Evolutionary conservation across 2,888 invertebrate species (phyloP).

Genomic region (Laspeyria flexula): DNA sequence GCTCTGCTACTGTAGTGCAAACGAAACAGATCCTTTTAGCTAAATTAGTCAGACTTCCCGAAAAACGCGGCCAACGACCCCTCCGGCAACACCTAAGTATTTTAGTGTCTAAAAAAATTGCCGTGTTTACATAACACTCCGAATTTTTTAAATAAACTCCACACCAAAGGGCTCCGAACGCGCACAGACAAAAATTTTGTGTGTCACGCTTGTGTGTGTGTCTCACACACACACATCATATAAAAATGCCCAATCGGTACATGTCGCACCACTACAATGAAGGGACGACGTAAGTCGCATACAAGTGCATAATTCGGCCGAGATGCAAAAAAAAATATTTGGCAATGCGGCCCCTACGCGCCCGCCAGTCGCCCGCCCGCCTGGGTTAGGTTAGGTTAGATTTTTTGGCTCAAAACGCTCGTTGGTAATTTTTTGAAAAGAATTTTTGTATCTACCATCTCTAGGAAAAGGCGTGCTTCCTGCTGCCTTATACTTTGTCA

Average conservation of each 20-base stretch:
- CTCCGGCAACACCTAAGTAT: slow-evolving; percentile 80
- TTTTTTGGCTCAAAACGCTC: slow-evolving; percentile 86
- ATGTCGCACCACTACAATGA: slow-evolving; percentile 85
- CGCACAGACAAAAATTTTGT: slow-evolving; percentile 78
- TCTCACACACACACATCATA: slow-evolving; percentile 71
- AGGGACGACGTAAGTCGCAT: slow-evolving; percentile 86
- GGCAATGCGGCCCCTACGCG: slow-evolving; percentile 86
- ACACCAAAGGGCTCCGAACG: slow-evolving; percentile 73
- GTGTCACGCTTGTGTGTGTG: slow-evolving; percentile 70
- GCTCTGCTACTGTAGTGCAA: slow-evolving; percentile 57
- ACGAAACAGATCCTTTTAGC: slow-evolving; percentile 71
- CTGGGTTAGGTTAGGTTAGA: slow-evolving; percentile 86
- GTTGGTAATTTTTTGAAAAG: slow-evolving; percentile 80
- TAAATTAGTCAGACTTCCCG: slow-evolving; percentile 84
- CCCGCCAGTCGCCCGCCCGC: slow-evolving; percentile 85
- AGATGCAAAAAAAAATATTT: slow-evolving; percentile 87
- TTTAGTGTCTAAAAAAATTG: slow-evolving; percentile 73
- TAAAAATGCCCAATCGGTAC: slow-evolving; percentile 83
- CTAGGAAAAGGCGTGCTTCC: slow-evolving; percentile 74
- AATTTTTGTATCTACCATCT: slow-evolving; percentile 71
- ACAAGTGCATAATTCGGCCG: slow-evolving; percentile 87
- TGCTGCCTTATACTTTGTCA: slow-evolving; percentile 68
- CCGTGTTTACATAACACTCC: slow-evolving; percentile 82
- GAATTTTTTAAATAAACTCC: slow-evolving; percentile 79
- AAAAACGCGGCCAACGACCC: slow-evolving; percentile 80